phyloP scores from a whole-genome alignment of 1,140 invertebrate species.

The Drosophila varians region DNA sequence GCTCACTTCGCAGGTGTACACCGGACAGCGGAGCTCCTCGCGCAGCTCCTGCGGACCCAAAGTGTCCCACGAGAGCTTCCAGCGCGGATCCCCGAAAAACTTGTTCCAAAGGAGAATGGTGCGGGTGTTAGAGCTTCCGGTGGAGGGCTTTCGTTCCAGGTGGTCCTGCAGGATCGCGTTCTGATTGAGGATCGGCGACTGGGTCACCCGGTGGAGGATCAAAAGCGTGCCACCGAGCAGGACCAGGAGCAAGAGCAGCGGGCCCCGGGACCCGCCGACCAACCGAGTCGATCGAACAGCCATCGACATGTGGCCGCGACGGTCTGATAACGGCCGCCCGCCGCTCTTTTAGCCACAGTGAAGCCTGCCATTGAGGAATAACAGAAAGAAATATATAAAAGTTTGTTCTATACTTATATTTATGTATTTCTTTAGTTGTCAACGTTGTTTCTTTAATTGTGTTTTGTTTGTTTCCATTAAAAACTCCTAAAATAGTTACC shows the following conservation, averaged over 20 bases:
- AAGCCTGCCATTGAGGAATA: too few species aligned
- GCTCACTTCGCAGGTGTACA: slow-evolving; percentile 66
- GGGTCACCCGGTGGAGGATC: slow-evolving; percentile 35
- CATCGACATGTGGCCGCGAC: slow-evolving; percentile 42
- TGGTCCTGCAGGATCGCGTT: slow-evolving; percentile 59
- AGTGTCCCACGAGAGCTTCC: slow-evolving; percentile 60
- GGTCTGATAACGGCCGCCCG: slow-evolving; percentile 8
- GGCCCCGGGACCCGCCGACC: slow-evolving; percentile 3
- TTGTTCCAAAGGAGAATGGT: slow-evolving; percentile 70
- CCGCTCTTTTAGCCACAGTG: not conserved
- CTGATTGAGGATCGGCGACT: slow-evolving; percentile 62
- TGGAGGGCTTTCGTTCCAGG: not conserved
- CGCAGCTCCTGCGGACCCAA: slow-evolving; percentile 58
- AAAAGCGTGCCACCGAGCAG: slow-evolving; percentile 19
- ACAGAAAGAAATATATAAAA: not conserved
- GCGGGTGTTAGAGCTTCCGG: slow-evolving; percentile 11
- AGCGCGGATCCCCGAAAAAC: slow-evolving; percentile 70
- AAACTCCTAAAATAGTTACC: not conserved
- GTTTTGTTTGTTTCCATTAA: too few species aligned
- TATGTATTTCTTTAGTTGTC: not conserved
- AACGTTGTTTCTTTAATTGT: not conserved
- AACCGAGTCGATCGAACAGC: slow-evolving; percentile 48
- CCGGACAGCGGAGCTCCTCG: slow-evolving; percentile 55
- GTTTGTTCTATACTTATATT: too few species aligned
- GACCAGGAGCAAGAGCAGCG: slow-evolving; percentile 18